Evolutionary conservation across 2,797 vertebrate genomes (phyloP).

Genomic region (Coilia nasus): DNA sequence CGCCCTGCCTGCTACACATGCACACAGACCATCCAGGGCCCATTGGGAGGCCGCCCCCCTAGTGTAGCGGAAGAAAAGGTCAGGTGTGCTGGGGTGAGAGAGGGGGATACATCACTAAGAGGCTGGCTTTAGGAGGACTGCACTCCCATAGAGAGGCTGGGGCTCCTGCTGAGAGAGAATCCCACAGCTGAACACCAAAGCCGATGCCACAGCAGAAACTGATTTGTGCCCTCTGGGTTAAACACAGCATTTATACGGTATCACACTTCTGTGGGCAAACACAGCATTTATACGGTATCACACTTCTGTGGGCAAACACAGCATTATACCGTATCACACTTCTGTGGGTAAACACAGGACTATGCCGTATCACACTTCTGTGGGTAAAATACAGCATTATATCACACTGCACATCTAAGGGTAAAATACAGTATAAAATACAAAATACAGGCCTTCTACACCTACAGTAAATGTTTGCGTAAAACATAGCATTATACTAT

Average conservation of each 20-base stretch:
- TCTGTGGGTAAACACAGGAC: neutral
- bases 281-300: no score
- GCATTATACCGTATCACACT: neutral
- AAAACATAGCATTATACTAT: neutral
- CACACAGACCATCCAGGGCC: neutral
- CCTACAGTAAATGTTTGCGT: no score
- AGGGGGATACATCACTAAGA: neutral
- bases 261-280: no score
- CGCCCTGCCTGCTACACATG: no score
- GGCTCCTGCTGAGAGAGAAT: neutral
- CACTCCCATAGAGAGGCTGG: neutral
- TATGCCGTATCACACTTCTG: neutral
- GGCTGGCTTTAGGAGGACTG: slow-evolving; percentile 10
- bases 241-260: neutral
- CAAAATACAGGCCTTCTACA: no score
- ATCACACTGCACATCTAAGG: neutral
- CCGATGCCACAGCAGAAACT: neutral
- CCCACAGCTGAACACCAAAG: slow-evolving; percentile 2
- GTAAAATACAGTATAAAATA: no score
- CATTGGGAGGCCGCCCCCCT: neutral
- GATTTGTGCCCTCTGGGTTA: neutral
- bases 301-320: no score
- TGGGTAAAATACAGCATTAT: neutral
- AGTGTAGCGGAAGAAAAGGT: neutral
- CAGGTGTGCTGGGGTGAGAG: neutral